These are phyloP conservation scores for Caenorhabditis drosophilae DNA, from an alignment of 2,888 invertebrate species.

Conservation along the genomic window DNA sequence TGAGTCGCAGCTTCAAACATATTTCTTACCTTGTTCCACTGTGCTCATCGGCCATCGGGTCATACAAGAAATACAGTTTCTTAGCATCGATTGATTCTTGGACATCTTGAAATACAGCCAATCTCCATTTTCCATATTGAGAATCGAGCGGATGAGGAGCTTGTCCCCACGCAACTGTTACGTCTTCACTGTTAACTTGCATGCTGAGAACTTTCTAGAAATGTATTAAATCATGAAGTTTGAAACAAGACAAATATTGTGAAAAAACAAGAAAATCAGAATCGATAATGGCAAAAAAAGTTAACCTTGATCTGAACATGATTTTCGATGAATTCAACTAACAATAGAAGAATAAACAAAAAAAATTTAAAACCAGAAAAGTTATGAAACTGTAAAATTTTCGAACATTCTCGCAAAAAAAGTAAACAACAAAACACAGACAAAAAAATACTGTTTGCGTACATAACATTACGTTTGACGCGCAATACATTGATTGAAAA, in stretches of 20 bases:
- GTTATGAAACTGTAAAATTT: neutral
- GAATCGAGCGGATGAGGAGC: constrained; percentile 62
- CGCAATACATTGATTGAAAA: too few species aligned
- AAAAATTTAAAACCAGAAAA: too few species aligned
- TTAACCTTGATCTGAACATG: too few species aligned
- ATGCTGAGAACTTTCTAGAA: constrained; percentile 20
- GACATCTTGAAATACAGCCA: constrained; percentile 60
- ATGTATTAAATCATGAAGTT: neutral
- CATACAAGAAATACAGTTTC: constrained; percentile 67
- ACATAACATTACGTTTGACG: too few species aligned
- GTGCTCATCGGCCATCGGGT: constrained; percentile 64
- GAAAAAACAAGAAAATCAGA: neutral
- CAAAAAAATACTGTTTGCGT: neutral
- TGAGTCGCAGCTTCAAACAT: too few species aligned
- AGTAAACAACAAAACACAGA: neutral
- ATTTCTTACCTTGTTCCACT: constrained; percentile 47
- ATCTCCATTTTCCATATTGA: constrained; percentile 59
- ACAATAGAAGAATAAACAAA: too few species aligned
- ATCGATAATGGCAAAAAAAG: too few species aligned
- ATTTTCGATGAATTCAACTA: too few species aligned
- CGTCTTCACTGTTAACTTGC: constrained; percentile 64
- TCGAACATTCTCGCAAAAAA: constrained; percentile 2
- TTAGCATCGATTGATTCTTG: constrained; percentile 60
- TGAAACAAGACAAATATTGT: constrained; percentile 2
- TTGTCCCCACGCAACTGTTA: constrained; percentile 67